These are phyloP conservation scores for Drosophila virilis DNA, from an alignment of 1,140 invertebrate species.

Conservation along the genomic window DNA sequence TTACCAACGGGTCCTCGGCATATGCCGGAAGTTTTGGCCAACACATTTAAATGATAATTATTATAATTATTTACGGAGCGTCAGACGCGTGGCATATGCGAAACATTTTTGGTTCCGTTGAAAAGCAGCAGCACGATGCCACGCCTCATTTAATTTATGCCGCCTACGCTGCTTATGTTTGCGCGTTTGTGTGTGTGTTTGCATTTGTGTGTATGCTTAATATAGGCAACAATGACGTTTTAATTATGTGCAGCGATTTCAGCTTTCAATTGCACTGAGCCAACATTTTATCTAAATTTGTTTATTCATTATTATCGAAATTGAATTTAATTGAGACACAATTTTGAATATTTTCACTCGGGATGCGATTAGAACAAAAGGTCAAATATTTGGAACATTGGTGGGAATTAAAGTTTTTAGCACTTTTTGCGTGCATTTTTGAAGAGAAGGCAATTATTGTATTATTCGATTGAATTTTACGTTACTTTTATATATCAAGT, in stretches of 20 bases:
- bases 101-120: constrained; percentile 11
- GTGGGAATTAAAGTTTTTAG: no score
- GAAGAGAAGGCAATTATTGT: no score
- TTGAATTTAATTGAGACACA: constrained; percentile 31
- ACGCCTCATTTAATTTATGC: constrained; percentile 36
- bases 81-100: constrained; percentile 24
- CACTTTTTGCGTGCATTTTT: no score
- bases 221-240: constrained; percentile 47
- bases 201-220: constrained; percentile 2
- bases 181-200: constrained; percentile 11
- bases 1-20: not conserved
- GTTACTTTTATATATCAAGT: no score
- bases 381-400: no score
- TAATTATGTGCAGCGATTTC: constrained; percentile 49
- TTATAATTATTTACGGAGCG: constrained; percentile 54
- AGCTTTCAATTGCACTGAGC: constrained; percentile 25
- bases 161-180: constrained; percentile 25
- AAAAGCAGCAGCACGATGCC: constrained; percentile 32
- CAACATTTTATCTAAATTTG: constrained; percentile 39
- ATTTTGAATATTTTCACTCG: constrained; percentile 8
- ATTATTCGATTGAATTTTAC: no score
- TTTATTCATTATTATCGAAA: constrained; percentile 48
- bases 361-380: not conserved
- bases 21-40: constrained; percentile 8
- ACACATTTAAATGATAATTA: constrained; percentile 48